Percentiles rank a stretch among this genome's conserved stretches.
Evolutionary conservation across 1,140 invertebrate genomes (phyloP).

Genomic region (Drosophila hydei): DNA sequence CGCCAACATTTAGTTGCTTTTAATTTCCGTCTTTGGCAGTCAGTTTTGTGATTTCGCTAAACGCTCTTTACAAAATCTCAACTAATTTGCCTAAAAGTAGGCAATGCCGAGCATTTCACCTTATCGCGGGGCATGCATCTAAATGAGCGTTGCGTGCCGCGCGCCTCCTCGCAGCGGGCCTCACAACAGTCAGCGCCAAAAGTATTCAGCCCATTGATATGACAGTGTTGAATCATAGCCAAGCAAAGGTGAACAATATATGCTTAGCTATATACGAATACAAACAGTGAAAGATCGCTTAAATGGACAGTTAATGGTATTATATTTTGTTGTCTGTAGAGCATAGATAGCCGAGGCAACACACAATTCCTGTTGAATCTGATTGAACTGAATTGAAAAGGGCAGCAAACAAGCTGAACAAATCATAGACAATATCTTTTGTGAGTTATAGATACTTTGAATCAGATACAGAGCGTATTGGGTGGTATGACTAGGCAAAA

Average conservation of each 20-base stretch:
- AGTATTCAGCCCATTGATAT: conserved; percentile 55
- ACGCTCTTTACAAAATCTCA: conserved; percentile 42
- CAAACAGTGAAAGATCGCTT: not conserved
- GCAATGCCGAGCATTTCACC: conserved; percentile 39
- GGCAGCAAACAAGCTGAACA: no score
- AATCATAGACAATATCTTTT: no score
- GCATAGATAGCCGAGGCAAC: no score
- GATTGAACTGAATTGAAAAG: no score
- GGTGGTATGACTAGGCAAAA: no score
- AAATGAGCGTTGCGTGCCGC: conserved; percentile 73
- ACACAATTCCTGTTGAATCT: no score
- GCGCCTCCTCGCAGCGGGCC: no score
- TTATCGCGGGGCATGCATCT: conserved; percentile 77
- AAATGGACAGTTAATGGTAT: not conserved
- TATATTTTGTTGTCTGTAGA: not conserved
- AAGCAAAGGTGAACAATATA: no score
- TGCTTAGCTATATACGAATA: no score
- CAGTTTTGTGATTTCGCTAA: conserved; percentile 29
- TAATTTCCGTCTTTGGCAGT: conserved; percentile 75
- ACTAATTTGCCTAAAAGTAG: conserved; percentile 79
- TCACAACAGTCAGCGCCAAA: conserved; percentile 13
- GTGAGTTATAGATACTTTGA: no score
- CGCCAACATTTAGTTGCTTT: conserved; percentile 69
- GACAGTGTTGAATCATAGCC: conserved; percentile 63
- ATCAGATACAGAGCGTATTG: no score